A percentile compares a stretch with the other conserved stretches of the same genome.
Evolutionary conservation across 2,888 invertebrate species (phyloP).

Genomic region (Tethea ocularis): DNA sequence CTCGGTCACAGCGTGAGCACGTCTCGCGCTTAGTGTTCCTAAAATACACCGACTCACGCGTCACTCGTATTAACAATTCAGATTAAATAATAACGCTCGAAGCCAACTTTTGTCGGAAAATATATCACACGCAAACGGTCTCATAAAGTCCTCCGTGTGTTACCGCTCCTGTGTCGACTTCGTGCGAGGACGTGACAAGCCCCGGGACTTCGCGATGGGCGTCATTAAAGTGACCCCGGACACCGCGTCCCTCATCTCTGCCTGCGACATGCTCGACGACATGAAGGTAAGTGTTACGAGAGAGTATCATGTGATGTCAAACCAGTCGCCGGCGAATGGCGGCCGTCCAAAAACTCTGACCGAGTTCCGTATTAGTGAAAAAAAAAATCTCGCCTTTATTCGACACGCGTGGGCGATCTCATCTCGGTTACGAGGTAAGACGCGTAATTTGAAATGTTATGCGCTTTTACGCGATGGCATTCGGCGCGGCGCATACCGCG

Average conservation of each 20-base stretch:
- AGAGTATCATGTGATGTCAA: conserved; percentile 52
- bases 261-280: conserved; percentile 78
- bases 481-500: conserved; percentile 31
- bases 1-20: conserved; percentile 79
- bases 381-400: conserved; percentile 40
- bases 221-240: conserved; percentile 77
- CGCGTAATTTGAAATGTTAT: conserved; percentile 48
- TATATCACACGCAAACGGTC: conserved; percentile 65
- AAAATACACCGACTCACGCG: conserved; percentile 64
- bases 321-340: conserved; percentile 39
- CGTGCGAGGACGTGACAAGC: conserved; percentile 15
- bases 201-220: conserved; percentile 58
- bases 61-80: conserved; percentile 50
- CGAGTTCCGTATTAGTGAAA: conserved; percentile 55
- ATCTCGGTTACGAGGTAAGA: conserved; percentile 33
- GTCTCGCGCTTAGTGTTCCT: conserved; percentile 72
- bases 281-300: conserved; percentile 70
- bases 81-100: conserved; percentile 43
- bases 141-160: conserved; percentile 65
- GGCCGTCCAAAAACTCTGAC: conserved; percentile 45
- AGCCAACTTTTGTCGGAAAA: conserved; percentile 46
- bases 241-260: conserved; percentile 73
- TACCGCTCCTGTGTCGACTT: conserved; percentile 31
- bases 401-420: conserved; percentile 51
- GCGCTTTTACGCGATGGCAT: conserved; percentile 56